Evolutionary conservation across 2,888 invertebrate genomes (phyloP), one percentile per base, ranked within the genome.

Genomic region (Alentia gelatinosa): DNA sequence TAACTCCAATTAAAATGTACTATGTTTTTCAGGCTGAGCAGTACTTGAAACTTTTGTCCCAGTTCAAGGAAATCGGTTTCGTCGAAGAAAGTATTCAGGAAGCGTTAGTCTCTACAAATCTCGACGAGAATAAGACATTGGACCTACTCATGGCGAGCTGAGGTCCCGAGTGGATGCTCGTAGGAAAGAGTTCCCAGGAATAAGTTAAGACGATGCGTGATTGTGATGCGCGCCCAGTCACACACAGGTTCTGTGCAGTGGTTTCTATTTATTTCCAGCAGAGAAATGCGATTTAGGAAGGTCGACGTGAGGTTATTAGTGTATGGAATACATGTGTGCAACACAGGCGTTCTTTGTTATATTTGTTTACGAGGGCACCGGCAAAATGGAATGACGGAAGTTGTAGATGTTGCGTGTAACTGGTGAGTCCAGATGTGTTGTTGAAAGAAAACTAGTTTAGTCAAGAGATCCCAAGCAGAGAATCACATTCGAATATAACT

Each of bases 61-160:
- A 89, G 40, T 90, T 91, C 50, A 91, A 84, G 26, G 91, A 90
- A 50, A 75, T 91, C 15, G 91, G 91, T 33, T 91, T 91, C 47
- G 23, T n/a, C 19, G 79, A 74, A 3, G 42, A 74, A 4, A 91
- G 89, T 5, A 90, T 91, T 35, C 74, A 91, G 35, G 90, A 68
- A 33, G 91, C 91, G 19, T 40, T 91, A 37, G 30, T 88, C 79
- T 79, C 84, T 7, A 50, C 63, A 30, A 50, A 90, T 26, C 79
- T 89, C 9, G 89, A 91, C 50, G 91, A 91, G 40, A 83, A 91
- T 47, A 86, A 91, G 74, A 75, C 90, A 12, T 75, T 91, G 26
- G 91, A 91, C 79, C 33, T 88, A 7, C 89, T 91, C 9, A 91
- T 90, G 19, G 89, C 84, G n/a, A 89, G 42, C 50, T 90, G 90